Conservation (phyloP, 2,113 vertebrate species). For the Gallinago paraguaiae region DNA sequence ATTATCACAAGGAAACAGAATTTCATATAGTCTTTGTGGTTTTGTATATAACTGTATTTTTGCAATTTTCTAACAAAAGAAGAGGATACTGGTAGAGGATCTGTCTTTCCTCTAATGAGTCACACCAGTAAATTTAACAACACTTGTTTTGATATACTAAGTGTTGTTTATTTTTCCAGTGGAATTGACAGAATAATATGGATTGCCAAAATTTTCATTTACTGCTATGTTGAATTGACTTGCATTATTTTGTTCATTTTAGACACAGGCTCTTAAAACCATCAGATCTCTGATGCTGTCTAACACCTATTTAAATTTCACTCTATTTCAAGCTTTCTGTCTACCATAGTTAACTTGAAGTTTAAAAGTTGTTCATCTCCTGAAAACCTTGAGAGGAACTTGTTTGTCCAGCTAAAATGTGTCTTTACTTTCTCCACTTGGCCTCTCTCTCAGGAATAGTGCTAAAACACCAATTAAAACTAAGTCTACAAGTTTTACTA, state of each 20-base stretch:
- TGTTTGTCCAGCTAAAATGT: neutral
- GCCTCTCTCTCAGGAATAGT: neutral
- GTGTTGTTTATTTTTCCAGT: neutral
- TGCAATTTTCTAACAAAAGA: neutral
- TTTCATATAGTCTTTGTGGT: neutral
- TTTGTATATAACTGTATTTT: neutral
- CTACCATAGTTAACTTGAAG: neutral
- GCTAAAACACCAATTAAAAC: neutral
- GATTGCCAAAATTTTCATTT: neutral
- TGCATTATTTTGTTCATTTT: neutral
- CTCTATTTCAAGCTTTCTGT: neutral
- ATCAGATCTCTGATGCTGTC: neutral
- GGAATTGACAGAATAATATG: neutral
- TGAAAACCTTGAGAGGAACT: neutral
- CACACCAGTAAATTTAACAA: neutral
- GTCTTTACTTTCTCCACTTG: neutral
- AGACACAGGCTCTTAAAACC: neutral
- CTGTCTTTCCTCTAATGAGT: neutral
- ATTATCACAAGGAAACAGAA: neutral
- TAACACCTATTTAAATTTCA: neutral
- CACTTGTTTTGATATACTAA: neutral
- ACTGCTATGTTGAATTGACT: neutral
- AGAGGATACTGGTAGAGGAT: neutral
- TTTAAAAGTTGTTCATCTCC: neutral
- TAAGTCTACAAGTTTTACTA: neutral